Evolutionary conservation across 1,140 invertebrate genomes (phyloP).

Genomic region (Chironomus striatipennis): DNA sequence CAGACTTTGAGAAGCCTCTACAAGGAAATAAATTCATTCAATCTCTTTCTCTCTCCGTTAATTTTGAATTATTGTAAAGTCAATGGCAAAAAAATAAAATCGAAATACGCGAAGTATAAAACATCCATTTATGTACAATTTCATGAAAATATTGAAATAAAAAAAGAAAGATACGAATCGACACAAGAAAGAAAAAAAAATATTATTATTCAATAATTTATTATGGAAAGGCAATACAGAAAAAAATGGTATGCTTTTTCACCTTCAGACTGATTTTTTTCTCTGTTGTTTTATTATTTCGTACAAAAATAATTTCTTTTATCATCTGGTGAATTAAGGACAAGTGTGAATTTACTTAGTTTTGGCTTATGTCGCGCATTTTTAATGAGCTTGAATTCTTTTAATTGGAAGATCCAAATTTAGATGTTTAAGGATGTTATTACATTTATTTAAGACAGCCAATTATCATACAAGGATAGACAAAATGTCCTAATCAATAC

Average conservation of each 20-base stretch:
- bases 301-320: background rate
- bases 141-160: conserved; percentile 9
- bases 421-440: too few relatives aligned
- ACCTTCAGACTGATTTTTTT: conserved; percentile 7
- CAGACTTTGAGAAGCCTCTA: too few relatives aligned
- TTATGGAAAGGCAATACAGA: background rate
- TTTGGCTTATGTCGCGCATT: background rate
- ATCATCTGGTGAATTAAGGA: background rate
- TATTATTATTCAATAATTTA: conserved; percentile 12
- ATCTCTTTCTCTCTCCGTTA: too few relatives aligned
- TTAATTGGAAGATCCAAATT: too few relatives aligned
- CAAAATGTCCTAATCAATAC: too few relatives aligned
- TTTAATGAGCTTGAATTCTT: too few relatives aligned
- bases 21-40: too few relatives aligned
- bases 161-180: conserved; percentile 11
- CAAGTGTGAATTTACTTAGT: background rate
- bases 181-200: background rate
- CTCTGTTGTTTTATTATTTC: background rate
- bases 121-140: conserved; percentile 3
- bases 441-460: too few relatives aligned
- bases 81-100: too few relatives aligned
- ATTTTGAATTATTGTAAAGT: too few relatives aligned
- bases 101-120: background rate
- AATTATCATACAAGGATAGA: too few relatives aligned
- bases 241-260: background rate